These are phyloP conservation scores for Capitulum mitella DNA, from an alignment of 2,888 invertebrate species.

Conservation along the genomic window DNA sequence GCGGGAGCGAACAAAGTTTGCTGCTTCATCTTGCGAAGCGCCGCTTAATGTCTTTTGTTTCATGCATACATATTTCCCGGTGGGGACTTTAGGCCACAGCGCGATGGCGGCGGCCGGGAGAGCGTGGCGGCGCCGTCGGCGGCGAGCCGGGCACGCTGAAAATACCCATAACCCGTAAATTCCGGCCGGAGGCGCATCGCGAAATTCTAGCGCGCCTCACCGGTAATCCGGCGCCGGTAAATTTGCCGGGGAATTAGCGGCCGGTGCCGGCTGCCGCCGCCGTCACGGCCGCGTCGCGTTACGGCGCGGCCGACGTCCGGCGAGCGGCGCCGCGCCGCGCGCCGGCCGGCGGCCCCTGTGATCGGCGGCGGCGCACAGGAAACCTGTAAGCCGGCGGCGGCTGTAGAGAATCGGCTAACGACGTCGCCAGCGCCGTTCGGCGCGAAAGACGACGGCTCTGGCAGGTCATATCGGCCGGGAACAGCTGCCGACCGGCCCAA, in stretches of 20 bases:
- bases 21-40: conserved; percentile 10
- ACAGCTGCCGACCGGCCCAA: neutral
- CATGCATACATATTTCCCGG: conserved; percentile 24
- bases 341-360: neutral
- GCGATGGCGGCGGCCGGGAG: neutral
- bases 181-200: neutral
- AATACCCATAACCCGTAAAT: neutral
- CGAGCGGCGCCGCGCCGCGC: neutral
- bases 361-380: neutral
- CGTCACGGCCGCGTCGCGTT: neutral
- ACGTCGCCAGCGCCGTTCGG: neutral
- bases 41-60: conserved; percentile 23
- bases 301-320: neutral
- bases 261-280: too few relatives aligned
- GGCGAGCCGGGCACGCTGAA: neutral
- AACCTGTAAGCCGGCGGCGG: neutral
- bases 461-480: neutral
- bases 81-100: neutral
- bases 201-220: neutral
- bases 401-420: neutral
- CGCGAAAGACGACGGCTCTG: neutral
- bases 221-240: neutral
- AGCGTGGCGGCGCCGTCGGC: neutral
- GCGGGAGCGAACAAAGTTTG: conserved; percentile 18
- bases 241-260: conserved; percentile 5